Evolutionary conservation across 1,140 invertebrate species (phyloP).

Genomic region (Ptiloglossa arizonensis): DNA sequence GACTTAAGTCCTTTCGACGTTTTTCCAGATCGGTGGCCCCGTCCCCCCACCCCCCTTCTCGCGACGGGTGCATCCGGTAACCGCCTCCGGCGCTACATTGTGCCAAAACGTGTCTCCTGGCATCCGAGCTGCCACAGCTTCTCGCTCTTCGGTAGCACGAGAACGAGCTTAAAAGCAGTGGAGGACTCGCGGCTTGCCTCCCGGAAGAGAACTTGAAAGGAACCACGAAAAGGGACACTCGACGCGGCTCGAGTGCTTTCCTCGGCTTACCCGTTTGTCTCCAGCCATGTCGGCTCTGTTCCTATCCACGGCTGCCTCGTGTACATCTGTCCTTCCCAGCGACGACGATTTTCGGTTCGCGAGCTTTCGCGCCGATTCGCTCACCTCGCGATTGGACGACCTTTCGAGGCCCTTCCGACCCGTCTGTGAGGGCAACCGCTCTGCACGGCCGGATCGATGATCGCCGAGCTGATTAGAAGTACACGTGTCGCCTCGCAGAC

Average conservation of each 20-base stretch:
- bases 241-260: constrained; percentile 60
- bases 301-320: neutral
- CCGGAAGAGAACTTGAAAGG: constrained; percentile 64
- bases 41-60: neutral
- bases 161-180: constrained; percentile 66
- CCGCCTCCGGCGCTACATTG: constrained; percentile 11
- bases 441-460: neutral
- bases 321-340: constrained; percentile 7
- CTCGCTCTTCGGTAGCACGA: constrained; percentile 54
- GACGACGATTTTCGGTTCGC: constrained; percentile 31
- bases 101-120: constrained; percentile 48
- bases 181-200: constrained; percentile 57
- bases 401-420: neutral
- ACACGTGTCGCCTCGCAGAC: no score
- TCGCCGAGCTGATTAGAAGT: neutral
- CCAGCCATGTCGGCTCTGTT: constrained; percentile 33
- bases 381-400: constrained; percentile 25
- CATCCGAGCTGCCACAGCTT: constrained; percentile 42
- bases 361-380: constrained; percentile 45
- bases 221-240: constrained; percentile 65
- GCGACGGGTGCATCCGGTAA: constrained; percentile 43
- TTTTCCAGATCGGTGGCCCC: neutral
- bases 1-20: constrained; percentile 47
- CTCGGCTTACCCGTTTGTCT: constrained; percentile 61
- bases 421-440: neutral